Evolutionary conservation across 1,140 invertebrate genomes (phyloP).

Genomic region (Ptiloglossa arizonensis): DNA sequence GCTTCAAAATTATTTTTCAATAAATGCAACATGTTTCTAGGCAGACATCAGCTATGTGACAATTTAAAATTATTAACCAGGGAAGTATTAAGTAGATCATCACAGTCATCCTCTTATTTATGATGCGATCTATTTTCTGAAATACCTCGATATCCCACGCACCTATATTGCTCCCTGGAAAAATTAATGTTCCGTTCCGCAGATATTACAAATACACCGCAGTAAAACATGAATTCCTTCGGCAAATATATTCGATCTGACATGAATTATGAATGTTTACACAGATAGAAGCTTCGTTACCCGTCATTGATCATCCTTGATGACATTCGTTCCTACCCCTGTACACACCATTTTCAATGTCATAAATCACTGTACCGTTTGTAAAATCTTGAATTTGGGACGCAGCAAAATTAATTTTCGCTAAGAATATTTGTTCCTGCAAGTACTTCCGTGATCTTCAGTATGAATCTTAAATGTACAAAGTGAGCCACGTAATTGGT

Average conservation of each 20-base stretch:
- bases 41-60: too few species aligned
- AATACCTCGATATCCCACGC: not conserved
- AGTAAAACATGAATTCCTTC: not conserved
- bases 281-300: not conserved
- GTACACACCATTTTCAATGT: not conserved
- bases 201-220: conserved; percentile 8
- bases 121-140: conserved; percentile 7
- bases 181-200: conserved; percentile 6
- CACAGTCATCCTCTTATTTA: conserved; percentile 24
- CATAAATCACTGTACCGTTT: conserved; percentile 15
- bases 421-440: not conserved
- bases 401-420: not conserved
- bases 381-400: not conserved
- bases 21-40: not conserved
- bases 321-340: not conserved
- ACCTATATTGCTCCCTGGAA: not conserved
- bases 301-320: conserved; percentile 14
- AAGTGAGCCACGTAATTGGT: too few species aligned
- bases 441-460: too few species aligned
- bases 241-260: conserved; percentile 10
- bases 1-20: not conserved
- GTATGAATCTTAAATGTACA: too few species aligned
- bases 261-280: conserved; percentile 29
- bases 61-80: conserved; percentile 14
- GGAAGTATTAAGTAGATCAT: not conserved